Percentiles rank a stretch among this genome's conserved stretches.
phyloP scores from a whole-genome alignment of 2,797 vertebrate genomes.

The Delichon dasypus region DNA sequence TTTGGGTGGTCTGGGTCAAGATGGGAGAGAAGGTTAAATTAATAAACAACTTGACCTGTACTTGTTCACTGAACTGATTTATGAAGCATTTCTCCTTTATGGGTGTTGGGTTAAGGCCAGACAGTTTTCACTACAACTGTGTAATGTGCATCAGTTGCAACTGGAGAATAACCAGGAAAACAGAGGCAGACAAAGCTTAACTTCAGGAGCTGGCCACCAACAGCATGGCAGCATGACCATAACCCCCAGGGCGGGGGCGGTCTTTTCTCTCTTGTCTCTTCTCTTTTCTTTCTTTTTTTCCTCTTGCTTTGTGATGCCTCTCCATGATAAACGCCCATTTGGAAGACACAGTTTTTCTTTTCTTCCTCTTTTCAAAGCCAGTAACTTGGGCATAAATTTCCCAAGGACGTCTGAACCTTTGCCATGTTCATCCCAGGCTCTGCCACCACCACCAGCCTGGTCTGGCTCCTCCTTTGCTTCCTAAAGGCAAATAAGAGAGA shows the following conservation, averaged over 20 bases:
- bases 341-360: not conserved
- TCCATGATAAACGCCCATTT: not conserved
- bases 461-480: not conserved
- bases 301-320: not conserved
- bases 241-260: fast-evolving
- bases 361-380: slow-evolving; percentile 6
- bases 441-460: not conserved
- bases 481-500: not conserved
- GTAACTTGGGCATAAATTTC: not conserved
- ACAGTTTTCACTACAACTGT: not conserved
- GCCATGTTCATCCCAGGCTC: not conserved
- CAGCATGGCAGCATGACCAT: not conserved
- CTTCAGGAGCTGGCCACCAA: not conserved
- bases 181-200: not conserved
- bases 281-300: not conserved
- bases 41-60: slow-evolving; percentile 54
- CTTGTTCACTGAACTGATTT: slow-evolving; percentile 29
- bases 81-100: slow-evolving; percentile 50
- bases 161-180: not conserved
- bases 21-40: not conserved
- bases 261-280: not conserved
- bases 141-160: not conserved
- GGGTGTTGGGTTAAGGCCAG: not conserved
- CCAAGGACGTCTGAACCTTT: not conserved
- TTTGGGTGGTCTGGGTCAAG: fast-evolving